A percentile compares a stretch with the other conserved stretches of the same genome.
Evolutionary conservation across 2,113 vertebrate genomes (phyloP).

Genomic region (Acinonyx jubatus): DNA sequence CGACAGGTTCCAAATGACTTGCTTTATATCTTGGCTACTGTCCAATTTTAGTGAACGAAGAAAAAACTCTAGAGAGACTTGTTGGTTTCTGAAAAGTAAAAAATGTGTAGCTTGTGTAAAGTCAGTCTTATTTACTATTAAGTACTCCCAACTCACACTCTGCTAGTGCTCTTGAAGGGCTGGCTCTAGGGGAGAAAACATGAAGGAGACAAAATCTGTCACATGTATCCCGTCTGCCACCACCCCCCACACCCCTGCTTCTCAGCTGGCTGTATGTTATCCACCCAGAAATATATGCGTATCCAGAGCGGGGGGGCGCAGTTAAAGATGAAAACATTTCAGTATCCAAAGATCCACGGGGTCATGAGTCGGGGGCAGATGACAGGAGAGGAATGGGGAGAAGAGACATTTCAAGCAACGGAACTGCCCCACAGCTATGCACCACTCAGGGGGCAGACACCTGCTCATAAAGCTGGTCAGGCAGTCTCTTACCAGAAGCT

Average conservation of each 20-base stretch:
- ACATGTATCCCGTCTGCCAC: not conserved
- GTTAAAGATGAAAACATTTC: not conserved
- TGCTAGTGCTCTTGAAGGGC: not conserved
- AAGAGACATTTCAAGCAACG: not conserved
- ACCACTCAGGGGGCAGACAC: not conserved
- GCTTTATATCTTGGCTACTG: constrained; percentile 56
- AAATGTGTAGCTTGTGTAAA: constrained; percentile 17
- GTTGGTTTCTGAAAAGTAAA: constrained; percentile 60
- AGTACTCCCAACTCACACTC: not conserved
- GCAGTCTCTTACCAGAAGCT: not conserved
- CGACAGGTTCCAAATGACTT: constrained; percentile 80
- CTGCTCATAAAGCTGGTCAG: not conserved
- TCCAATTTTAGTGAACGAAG: constrained; percentile 53
- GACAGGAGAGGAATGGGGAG: not conserved
- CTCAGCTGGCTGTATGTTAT: not conserved
- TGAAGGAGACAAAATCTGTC: not conserved
- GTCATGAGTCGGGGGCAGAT: not conserved
- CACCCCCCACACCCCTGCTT: not conserved
- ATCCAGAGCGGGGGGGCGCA: not conserved
- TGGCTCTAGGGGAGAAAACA: not conserved
- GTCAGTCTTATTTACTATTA: not conserved
- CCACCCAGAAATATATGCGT: not conserved
- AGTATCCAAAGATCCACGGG: not conserved
- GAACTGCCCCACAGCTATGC: not conserved
- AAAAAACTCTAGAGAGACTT: constrained; percentile 54